phyloP scores from a whole-genome alignment of 2,113 vertebrate genomes.

The Danionella cerebrum region DNA sequence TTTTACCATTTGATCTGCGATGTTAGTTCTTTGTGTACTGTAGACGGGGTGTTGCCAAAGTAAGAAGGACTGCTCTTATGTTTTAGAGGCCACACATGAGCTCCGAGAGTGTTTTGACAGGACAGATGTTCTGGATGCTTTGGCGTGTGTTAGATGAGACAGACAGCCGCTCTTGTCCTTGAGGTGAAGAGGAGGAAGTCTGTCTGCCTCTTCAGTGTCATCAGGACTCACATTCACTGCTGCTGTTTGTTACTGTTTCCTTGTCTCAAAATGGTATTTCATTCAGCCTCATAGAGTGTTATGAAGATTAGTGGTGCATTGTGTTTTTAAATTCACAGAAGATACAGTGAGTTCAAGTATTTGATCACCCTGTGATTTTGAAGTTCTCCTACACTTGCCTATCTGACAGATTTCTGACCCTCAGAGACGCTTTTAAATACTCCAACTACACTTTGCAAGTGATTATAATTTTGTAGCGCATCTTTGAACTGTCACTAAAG shows the following conservation, averaged over 20 bases:
- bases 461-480: too few species aligned
- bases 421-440: too few species aligned
- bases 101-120: conserved; percentile 31
- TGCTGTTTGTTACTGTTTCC: not conserved
- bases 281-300: not conserved
- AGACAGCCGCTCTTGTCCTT: conserved; percentile 52
- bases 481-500: too few species aligned
- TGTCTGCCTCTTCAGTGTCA: conserved; percentile 25
- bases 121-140: conserved; percentile 19
- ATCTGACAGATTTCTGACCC: too few species aligned
- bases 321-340: not conserved
- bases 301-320: not conserved
- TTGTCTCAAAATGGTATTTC: not conserved
- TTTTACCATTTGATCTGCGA: conserved; percentile 11
- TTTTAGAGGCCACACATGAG: conserved; percentile 21
- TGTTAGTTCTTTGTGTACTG: not conserved
- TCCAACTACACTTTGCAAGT: too few species aligned
- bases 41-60: conserved; percentile 2
- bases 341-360: too few species aligned
- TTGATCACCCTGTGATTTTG: too few species aligned
- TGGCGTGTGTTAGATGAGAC: conserved; percentile 20
- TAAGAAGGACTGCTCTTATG: conserved; percentile 21
- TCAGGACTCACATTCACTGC: conserved; percentile 7
- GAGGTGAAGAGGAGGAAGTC: conserved; percentile 57
- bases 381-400: too few species aligned